Base-by-base conservation (phyloP, 2,113 vertebrate genomes). In the Orientallactaga bullata region DNA sequence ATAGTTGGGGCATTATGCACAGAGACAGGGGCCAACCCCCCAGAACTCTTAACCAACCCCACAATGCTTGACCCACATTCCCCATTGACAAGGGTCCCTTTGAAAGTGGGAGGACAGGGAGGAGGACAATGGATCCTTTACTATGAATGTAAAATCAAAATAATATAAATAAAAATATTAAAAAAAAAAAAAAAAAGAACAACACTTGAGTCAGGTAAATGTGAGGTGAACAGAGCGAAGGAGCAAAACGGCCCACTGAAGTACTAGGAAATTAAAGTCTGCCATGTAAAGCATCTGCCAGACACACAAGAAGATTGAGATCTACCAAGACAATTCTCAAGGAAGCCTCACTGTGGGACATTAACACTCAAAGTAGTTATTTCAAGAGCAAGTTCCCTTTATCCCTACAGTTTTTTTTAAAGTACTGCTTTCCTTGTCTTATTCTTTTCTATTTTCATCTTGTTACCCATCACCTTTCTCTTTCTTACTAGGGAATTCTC, bases 221-320 rank as follows among this genome's bases (percentile, higher is more conserved):
- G 21, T 82, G 39, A 84, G 60, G 58, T 65, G 83, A 88, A 87
- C 4, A 83, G 30, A 66, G 60, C 1, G 26, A 30, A 55, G 28
- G 28, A 82, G 66, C 23, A 51, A 76, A 91, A 65, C 20, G 20
- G 39, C 32, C 13, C 20, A 11, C 63, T 6, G 24, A 85, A 91
- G 68, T 35, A 30, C 24, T 84, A 88, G 79, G 3, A 66, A 79
- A 93, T 92, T 82, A 90, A 80, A 83, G 79, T 72, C 65, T 85
- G 65, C 1, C 6, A 7, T 3, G 7, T 24, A 69, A 88, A 93
- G 79, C 47, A 61, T 23, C 65, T 94, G 58, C 17, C 66, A 87
- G 91, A 82, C 86, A 84, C 76, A 88, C 60, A 37, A 58, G 73
- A 17, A 28, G 9, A 63, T 24, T 58, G 35, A 42, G 39, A 60